These are phyloP conservation scores for Acleris cristana DNA, from an alignment of 2,888 invertebrate genomes.

Conservation along the genomic window DNA sequence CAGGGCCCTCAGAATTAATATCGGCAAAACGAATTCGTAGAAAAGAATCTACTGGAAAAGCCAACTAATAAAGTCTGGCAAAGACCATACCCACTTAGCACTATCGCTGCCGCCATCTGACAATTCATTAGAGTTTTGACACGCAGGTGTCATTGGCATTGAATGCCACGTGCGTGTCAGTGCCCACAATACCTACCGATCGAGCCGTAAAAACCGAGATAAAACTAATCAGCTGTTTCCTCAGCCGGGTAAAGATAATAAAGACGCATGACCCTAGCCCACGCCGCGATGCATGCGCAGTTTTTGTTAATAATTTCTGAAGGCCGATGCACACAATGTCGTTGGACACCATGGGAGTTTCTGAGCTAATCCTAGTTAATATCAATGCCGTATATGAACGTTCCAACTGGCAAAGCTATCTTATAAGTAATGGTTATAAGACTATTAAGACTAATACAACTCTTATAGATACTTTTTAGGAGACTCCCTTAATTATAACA, in stretches of 20 bases:
- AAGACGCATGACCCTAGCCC: constrained; percentile 6
- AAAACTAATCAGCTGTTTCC: constrained; percentile 27
- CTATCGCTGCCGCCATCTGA: no score
- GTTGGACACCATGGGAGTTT: background rate
- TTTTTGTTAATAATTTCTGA: background rate
- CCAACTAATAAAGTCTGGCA: background rate
- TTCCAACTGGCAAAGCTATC: no score
- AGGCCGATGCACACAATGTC: constrained; percentile 3
- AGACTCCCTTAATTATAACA: no score
- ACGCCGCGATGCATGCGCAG: constrained; percentile 8
- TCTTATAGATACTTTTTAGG: no score
- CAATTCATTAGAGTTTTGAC: no score
- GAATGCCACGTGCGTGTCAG: background rate
- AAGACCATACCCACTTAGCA: background rate
- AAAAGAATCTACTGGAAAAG: background rate
- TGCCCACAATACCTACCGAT: constrained; percentile 16
- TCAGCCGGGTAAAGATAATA: constrained; percentile 2
- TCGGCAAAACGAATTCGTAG: background rate
- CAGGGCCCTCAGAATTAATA: no score
- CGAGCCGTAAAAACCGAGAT: constrained; percentile 17
- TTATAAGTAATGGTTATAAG: no score
- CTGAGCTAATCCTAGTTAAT: no score
- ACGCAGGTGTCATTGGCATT: background rate
- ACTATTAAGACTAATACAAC: no score
- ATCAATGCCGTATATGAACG: background rate